These are phyloP conservation scores for Apaloderma vittatum DNA, from an alignment of 2,113 vertebrate genomes.

Conservation along the genomic window DNA sequence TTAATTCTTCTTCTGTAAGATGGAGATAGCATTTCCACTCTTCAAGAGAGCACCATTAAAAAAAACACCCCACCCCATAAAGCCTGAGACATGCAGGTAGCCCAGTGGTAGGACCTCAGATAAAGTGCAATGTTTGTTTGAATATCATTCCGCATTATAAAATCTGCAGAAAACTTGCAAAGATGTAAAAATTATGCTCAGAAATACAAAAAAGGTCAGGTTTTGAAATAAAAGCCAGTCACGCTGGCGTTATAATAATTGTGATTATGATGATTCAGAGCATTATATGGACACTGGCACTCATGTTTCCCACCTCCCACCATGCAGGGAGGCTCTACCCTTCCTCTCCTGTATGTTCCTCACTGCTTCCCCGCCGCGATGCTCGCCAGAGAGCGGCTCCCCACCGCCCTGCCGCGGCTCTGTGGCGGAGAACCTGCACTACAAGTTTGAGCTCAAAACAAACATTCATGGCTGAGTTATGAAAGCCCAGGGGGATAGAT, in stretches of 20 bases:
- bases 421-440: conserved; percentile 56
- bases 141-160: neutral
- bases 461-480: conserved; percentile 68
- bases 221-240: neutral
- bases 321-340: no score
- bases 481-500: conserved; percentile 59
- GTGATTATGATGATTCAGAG: neutral
- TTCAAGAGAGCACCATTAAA: neutral
- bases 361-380: accelerated
- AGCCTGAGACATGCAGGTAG: neutral
- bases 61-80: neutral
- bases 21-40: neutral
- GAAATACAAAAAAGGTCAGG: neutral
- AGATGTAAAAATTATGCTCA: neutral
- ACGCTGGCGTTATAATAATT: neutral
- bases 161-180: neutral
- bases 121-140: neutral
- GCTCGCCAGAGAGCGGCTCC: neutral
- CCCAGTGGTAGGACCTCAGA: neutral
- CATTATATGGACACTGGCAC: neutral
- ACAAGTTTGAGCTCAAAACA: conserved; percentile 71
- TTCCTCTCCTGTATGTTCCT: neutral
- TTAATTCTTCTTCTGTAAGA: neutral
- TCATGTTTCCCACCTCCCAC: no score
- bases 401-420: neutral